Evolutionary conservation across 2,797 vertebrate genomes (phyloP).

Genomic region (Gymnothorax reevesii): DNA sequence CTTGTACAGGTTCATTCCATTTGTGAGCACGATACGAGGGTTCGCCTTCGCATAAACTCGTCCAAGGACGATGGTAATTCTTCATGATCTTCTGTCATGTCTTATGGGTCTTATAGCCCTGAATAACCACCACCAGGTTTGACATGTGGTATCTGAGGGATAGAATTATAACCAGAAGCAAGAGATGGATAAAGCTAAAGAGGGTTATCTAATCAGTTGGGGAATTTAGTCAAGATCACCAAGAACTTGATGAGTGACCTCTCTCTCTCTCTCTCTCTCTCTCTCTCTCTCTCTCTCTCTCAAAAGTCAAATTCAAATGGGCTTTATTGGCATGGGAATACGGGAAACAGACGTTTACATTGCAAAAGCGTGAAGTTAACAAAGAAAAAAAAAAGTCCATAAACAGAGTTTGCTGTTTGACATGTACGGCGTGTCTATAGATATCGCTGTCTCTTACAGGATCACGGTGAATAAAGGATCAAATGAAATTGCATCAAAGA

Average conservation of each 20-base stretch:
- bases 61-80: background rate
- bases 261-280: background rate
- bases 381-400: too few relatives aligned
- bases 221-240: background rate
- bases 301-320: too few relatives aligned
- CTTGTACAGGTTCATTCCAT: background rate
- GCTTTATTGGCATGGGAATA: too few relatives aligned
- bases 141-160: background rate
- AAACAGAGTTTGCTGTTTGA: too few relatives aligned
- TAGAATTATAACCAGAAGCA: background rate
- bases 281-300: background rate
- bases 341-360: too few relatives aligned
- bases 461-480: background rate
- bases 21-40: background rate
- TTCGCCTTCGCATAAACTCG: background rate
- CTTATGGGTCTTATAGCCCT: background rate
- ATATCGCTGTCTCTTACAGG: background rate
- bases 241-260: background rate
- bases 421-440: too few relatives aligned
- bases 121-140: background rate
- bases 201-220: background rate
- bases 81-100: background rate
- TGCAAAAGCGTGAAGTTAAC: too few relatives aligned
- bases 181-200: background rate
- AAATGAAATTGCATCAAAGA: constrained; percentile 4